Percentiles rank a stretch among this genome's conserved stretches.
These are phyloP conservation scores for Bubalus kerabau DNA, from an alignment of 2,113 vertebrate species.

Conservation along the genomic window DNA sequence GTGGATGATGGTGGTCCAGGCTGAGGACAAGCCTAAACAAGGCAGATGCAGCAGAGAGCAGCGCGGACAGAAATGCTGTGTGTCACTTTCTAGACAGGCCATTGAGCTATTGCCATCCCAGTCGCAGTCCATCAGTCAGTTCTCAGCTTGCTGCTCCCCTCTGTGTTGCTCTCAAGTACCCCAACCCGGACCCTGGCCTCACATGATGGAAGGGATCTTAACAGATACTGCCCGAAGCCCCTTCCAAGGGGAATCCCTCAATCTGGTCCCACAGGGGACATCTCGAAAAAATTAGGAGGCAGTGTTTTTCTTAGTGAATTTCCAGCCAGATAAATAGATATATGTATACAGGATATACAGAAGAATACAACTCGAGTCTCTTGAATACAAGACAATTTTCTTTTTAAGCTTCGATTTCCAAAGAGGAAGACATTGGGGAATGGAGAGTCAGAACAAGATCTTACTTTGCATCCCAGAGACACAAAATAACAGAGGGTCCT, in stretches of 20 bases:
- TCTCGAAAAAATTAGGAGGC: not conserved
- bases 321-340: not conserved
- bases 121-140: fast-evolving
- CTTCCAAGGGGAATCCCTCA: not conserved
- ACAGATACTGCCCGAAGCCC: no score
- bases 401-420: not conserved
- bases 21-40: not conserved
- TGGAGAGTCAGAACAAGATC: not conserved
- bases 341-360: not conserved
- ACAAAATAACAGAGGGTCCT: not conserved
- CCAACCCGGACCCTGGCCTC: not conserved
- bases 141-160: not conserved
- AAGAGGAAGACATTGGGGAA: not conserved
- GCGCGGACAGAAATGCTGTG: fast-evolving
- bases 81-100: fast-evolving
- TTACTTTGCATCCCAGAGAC: not conserved
- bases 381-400: not conserved
- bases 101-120: fast-evolving
- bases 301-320: not conserved
- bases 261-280: not conserved
- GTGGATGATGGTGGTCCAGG: no score
- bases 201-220: not conserved
- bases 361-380: not conserved
- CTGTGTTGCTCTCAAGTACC: no score
- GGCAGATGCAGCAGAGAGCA: not conserved